A percentile compares a stretch with the other conserved stretches of the same genome.
These are phyloP conservation scores for Pristionchus maxplancki DNA, from an alignment of 2,888 invertebrate species.

Conservation along the genomic window DNA sequence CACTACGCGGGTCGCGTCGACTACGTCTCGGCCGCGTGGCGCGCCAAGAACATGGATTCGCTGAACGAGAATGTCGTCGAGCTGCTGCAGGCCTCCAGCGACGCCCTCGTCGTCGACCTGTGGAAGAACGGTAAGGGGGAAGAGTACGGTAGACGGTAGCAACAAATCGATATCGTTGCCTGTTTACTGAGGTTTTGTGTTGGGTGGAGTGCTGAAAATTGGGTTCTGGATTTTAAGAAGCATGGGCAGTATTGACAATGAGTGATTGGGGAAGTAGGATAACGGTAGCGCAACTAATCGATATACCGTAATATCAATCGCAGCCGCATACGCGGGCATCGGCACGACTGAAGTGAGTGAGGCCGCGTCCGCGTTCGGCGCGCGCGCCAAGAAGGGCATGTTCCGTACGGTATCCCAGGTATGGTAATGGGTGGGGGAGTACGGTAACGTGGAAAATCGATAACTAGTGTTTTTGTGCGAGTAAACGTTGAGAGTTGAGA, in stretches of 20 bases:
- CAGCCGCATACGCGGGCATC: conserved; percentile 97
- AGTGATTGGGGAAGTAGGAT: too few relatives aligned
- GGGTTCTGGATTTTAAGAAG: too few relatives aligned
- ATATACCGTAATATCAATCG: too few relatives aligned
- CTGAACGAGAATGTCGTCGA: conserved; percentile 98
- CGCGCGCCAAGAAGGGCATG: conserved; percentile 83
- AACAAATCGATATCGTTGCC: not conserved
- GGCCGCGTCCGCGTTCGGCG: conserved; percentile 90
- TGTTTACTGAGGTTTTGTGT: too few relatives aligned
- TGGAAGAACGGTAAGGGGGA: conserved; percentile 90
- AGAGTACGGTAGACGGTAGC: not conserved
- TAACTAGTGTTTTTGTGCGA: too few relatives aligned
- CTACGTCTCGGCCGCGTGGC: conserved; percentile 96
- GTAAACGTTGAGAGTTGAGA: too few relatives aligned
- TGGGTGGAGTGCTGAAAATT: too few relatives aligned
- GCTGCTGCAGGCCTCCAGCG: conserved; percentile 92
- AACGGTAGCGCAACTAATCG: not conserved
- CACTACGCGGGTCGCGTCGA: conserved; percentile 82
- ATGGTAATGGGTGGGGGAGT: not conserved
- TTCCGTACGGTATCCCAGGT: conserved; percentile 47
- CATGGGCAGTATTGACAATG: too few relatives aligned
- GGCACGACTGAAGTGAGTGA: conserved; percentile 93
- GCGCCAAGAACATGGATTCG: conserved; percentile 99
- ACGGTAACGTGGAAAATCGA: not conserved
- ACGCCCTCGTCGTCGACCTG: conserved; percentile 94